A percentile compares a stretch with the other conserved stretches of the same genome.
These are phyloP conservation scores for Aproaerema taeniolella DNA, from an alignment of 2,888 invertebrate species.

Conservation along the genomic window DNA sequence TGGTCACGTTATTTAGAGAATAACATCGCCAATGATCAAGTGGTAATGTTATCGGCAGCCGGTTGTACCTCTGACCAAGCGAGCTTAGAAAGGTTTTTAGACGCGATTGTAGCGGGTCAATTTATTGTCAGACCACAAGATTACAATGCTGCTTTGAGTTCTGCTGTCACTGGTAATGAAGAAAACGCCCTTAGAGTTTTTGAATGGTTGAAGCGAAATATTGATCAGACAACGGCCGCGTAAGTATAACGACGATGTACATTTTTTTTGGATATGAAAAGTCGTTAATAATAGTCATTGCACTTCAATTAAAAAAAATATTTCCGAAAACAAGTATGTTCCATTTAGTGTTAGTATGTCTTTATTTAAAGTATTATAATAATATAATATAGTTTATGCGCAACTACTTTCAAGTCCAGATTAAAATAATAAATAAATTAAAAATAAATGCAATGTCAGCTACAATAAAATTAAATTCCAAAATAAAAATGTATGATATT, in stretches of 20 bases:
- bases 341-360: not conserved
- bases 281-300: not conserved
- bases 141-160: slow-evolving; percentile 48
- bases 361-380: too few species aligned
- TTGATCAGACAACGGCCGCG: slow-evolving; percentile 30
- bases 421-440: too few species aligned
- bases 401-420: too few species aligned
- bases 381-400: too few species aligned
- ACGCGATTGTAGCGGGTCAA: slow-evolving; percentile 38
- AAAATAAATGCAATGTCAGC: too few species aligned
- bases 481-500: not conserved
- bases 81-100: slow-evolving; percentile 42
- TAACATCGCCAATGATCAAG: slow-evolving; percentile 81
- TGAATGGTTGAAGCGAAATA: slow-evolving; percentile 62
- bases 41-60: slow-evolving; percentile 80
- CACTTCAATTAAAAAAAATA: not conserved
- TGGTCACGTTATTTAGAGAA: slow-evolving; percentile 79
- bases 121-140: slow-evolving; percentile 60
- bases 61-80: slow-evolving; percentile 79
- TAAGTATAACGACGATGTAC: slow-evolving; percentile 25
- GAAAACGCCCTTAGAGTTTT: slow-evolving; percentile 75
- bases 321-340: too few species aligned
- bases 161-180: slow-evolving; percentile 74
- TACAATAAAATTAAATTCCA: too few species aligned
- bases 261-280: too few species aligned